Evolutionary conservation across 1,140 invertebrate species (phyloP), one percentile per base, ranked within the genome.

Genomic region (Psix sp.): DNA sequence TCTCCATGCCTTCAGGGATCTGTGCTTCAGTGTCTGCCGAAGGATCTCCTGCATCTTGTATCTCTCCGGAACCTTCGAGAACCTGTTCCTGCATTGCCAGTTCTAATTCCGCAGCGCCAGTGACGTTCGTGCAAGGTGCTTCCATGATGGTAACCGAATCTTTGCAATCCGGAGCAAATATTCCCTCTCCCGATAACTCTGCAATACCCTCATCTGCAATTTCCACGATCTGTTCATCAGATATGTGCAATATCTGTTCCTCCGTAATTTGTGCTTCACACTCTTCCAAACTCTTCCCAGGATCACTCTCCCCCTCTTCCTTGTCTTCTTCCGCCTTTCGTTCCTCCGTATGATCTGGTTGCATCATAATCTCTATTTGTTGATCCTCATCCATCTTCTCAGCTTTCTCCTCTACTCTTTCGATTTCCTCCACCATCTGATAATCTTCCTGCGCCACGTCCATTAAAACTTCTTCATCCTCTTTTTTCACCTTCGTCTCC

Each of bases 1-100:
- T 86, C 42, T 86, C 86, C 81, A 87, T 86, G 43, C 80, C 84
- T 60, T 86, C 84, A 0, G 85, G 80, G 49, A 86, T 83, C 36
- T 85, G 82, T 1, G 81, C 73, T 24, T 84, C 84, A 0, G 77
- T 54, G 18, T 84, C 86, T 3, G 76, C 54, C 5, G 60, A 51
- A 51, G 59, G 65, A 9, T 80, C 78, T n/a, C 76, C 66, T 1
- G 74, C 7, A 18, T 65, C 52, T 3, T 66, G 45, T 13, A 70
- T 62, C 24, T 66, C 43, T 2, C 21, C 33, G 9, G 14, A 33
- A 0, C 16, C 26, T 13, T 71, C 57, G 1, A 74, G 7, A 4
- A 74, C 59, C 11, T 67, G 59, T 14, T 71, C 65, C 1, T 63
- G 57, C 20, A 63, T 73, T 5, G 59, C 74, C 51, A 17, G 5